Conservation (phyloP, 1,140 invertebrate species). For the Sarcophaga bullata region DNA sequence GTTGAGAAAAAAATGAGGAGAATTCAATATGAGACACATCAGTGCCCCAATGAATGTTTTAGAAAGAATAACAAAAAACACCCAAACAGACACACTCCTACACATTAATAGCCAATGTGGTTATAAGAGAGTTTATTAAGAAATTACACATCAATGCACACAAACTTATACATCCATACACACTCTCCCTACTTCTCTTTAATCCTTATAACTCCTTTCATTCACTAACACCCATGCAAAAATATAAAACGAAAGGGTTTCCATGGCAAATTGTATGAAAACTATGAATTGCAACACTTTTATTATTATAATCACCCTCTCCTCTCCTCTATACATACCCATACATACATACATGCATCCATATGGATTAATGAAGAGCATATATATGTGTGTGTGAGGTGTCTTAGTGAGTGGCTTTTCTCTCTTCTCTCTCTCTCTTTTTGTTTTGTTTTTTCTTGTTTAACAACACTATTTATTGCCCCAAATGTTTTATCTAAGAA, state of each 20-base stretch:
- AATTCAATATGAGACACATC: not conserved
- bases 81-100: not conserved
- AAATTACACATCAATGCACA: slow-evolving; percentile 6
- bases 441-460: not conserved
- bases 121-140: slow-evolving; percentile 1
- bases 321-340: too few relatives aligned
- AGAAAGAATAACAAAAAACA: not conserved
- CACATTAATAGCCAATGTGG: too few relatives aligned
- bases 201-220: not conserved
- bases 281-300: slow-evolving; percentile 5
- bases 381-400: too few relatives aligned
- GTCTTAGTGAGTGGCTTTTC: too few relatives aligned
- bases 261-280: slow-evolving; percentile 14
- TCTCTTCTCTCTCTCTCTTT: too few relatives aligned
- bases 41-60: not conserved
- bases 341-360: not conserved
- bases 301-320: not conserved
- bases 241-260: not conserved
- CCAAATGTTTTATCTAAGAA: slow-evolving; percentile 13
- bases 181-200: not conserved
- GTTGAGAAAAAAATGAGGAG: not conserved
- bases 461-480: not conserved
- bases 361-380: too few relatives aligned
- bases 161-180: not conserved
- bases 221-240: not conserved